phyloP scores from a whole-genome alignment of 2,113 vertebrate genomes.

The Vimba vimba region DNA sequence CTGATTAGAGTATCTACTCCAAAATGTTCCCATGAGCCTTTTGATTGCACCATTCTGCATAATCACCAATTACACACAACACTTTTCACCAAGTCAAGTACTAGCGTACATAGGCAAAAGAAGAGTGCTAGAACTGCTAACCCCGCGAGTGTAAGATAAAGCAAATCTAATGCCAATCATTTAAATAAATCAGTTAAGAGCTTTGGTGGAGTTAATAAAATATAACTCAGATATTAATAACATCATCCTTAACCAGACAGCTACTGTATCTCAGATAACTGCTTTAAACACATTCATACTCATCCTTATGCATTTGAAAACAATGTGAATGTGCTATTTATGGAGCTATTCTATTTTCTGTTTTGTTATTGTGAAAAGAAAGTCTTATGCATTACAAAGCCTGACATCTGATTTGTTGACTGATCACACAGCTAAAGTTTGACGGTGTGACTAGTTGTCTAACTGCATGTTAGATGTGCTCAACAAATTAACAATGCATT shows the following conservation, averaged over 20 bases:
- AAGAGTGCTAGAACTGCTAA: background rate
- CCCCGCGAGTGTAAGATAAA: background rate
- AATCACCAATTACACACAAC: constrained; percentile 26
- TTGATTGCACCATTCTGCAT: constrained; percentile 46
- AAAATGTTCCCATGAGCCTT: background rate
- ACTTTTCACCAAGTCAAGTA: constrained; percentile 1
- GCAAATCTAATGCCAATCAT: background rate
- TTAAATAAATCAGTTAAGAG: background rate
- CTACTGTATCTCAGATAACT: background rate
- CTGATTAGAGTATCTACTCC: constrained; percentile 35
- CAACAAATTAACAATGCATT: background rate
- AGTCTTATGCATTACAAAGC: background rate
- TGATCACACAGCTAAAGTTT: background rate
- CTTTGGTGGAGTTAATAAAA: background rate
- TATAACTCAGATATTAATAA: background rate
- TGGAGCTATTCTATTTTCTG: background rate
- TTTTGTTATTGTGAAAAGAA: background rate
- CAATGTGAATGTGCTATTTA: constrained; percentile 1
- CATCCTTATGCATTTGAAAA: background rate
- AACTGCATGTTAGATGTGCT: background rate
- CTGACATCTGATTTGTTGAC: background rate
- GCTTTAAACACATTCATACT: background rate
- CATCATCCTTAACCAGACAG: background rate
- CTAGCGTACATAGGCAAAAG: background rate
- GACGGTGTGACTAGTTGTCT: background rate